Base-by-base conservation (phyloP, 2,888 invertebrate species). In the Phoronis australis region DNA sequence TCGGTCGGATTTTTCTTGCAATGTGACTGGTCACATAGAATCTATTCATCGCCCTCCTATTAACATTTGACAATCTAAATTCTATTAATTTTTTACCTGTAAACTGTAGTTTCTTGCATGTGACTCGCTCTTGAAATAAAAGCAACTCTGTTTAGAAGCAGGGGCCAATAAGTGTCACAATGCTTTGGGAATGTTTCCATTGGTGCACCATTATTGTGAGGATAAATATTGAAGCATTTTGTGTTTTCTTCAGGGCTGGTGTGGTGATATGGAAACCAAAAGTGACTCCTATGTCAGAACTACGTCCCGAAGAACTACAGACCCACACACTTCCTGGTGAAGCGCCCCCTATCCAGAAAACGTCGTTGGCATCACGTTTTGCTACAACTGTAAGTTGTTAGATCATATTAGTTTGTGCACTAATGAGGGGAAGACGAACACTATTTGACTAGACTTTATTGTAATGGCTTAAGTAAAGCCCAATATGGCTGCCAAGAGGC, bases 181-280 rank as follows among this genome's bases (percentile, higher is more conserved):
- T 12, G n/a, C 35, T 35, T 9, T n/a, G n/a, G 23, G 41, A 20
- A n/a, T 18, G 4, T 41, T 4, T 3, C 20, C 25, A 37, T n/a
- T n/a, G n/a, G 37, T 20, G 4, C 20, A 24, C 12, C 9, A 25
- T 21, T 20, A 47, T n/a, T 22, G 21, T n/a, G 23, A 4, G 5
- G 22, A 9, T 21, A 45, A 42, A 4, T 5, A 45, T 15, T n/a
- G n/a, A n/a, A n/a, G n/a, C n/a, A n/a, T 40, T 23, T 27, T 18
- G n/a, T 42, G 49, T 6, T 42, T 31, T 42, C 40, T 69, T 26
- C 78, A 92, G 92, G 74, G 91, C 92, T 55, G 90, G 89, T 4
- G 72, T 76, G 46, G 84, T 86, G 64, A 88, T 90, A 61, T 95
- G 95, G 95, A 87, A 88, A 65, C 95, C 95, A 39, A 79, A 85